Evolutionary conservation across 2,797 vertebrate species (phyloP).

Genomic region (Hephaestus fuliginosus): DNA sequence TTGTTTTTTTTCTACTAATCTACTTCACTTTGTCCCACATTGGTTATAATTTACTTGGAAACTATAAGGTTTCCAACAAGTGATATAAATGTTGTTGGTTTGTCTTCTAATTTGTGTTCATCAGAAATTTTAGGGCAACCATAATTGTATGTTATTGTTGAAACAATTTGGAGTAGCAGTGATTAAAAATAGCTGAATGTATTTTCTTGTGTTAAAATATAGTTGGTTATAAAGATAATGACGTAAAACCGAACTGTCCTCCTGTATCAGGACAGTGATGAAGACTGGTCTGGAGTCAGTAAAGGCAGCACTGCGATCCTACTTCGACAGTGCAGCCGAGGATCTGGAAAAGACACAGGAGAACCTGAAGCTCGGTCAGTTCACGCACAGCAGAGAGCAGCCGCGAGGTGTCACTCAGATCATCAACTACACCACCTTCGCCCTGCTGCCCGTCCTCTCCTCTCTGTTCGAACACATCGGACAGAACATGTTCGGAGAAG

Average conservation of each 20-base stretch:
- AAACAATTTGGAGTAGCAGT: too few species aligned
- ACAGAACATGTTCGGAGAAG: constrained; percentile 95
- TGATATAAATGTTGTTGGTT: too few species aligned
- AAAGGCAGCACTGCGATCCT: constrained; percentile 90
- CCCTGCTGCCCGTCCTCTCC: constrained; percentile 92
- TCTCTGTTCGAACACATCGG: constrained; percentile 96
- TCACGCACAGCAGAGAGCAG: constrained; percentile 92
- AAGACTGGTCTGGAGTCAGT: constrained; percentile 95
- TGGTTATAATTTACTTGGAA: too few species aligned
- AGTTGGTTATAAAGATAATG: not conserved
- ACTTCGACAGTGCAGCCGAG: constrained; percentile 92
- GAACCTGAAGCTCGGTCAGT: constrained; percentile 95
- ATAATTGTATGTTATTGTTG: too few species aligned
- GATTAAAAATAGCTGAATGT: not conserved
- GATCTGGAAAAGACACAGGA: constrained; percentile 95
- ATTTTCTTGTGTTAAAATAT: not conserved
- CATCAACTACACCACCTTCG: constrained; percentile 97
- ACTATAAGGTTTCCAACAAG: too few species aligned
- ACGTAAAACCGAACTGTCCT: not conserved
- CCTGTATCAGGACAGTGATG: constrained; percentile 91
- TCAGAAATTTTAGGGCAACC: too few species aligned
- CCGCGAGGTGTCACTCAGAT: constrained; percentile 94
- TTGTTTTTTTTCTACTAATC: too few species aligned
- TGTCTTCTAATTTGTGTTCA: too few species aligned
- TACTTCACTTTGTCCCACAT: too few species aligned